A percentile compares a stretch with the other conserved stretches of the same genome.
phyloP scores from a whole-genome alignment of 2,888 invertebrate genomes.

The Asteroscopus sphinx region DNA sequence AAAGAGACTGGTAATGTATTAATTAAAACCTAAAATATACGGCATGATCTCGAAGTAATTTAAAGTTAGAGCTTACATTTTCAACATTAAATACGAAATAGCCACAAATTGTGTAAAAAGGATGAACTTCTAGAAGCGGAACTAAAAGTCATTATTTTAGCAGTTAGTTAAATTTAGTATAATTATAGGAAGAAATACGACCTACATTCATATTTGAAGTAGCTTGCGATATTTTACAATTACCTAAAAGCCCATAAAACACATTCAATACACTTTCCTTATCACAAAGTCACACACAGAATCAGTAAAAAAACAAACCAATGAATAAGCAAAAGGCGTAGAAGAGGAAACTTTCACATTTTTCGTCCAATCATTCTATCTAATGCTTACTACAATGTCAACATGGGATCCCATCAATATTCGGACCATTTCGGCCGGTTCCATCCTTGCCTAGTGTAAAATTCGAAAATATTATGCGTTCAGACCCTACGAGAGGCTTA shows the following conservation, averaged over 20 bases:
- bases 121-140: too few species aligned
- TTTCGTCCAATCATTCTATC: slow-evolving; percentile 61
- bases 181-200: neutral
- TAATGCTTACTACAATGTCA: slow-evolving; percentile 68
- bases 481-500: slow-evolving; percentile 74
- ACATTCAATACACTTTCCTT: slow-evolving; percentile 23
- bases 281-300: slow-evolving; percentile 41
- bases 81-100: too few species aligned
- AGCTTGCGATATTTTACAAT: neutral
- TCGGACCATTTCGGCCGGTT: slow-evolving; percentile 66
- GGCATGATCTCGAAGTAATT: too few species aligned
- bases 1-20: neutral
- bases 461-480: slow-evolving; percentile 81
- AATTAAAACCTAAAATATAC: too few species aligned
- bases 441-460: slow-evolving; percentile 74
- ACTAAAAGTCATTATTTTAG: too few species aligned
- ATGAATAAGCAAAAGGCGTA: slow-evolving; percentile 46
- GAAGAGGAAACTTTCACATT: slow-evolving; percentile 39
- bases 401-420: slow-evolving; percentile 71
- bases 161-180: neutral
- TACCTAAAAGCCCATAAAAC: slow-evolving; percentile 7
- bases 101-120: too few species aligned
- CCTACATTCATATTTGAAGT: slow-evolving; percentile 1
- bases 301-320: slow-evolving; percentile 38
- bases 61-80: too few species aligned